These are phyloP conservation scores for Diarsia mendica DNA, from an alignment of 2,888 invertebrate species.

Conservation along the genomic window DNA sequence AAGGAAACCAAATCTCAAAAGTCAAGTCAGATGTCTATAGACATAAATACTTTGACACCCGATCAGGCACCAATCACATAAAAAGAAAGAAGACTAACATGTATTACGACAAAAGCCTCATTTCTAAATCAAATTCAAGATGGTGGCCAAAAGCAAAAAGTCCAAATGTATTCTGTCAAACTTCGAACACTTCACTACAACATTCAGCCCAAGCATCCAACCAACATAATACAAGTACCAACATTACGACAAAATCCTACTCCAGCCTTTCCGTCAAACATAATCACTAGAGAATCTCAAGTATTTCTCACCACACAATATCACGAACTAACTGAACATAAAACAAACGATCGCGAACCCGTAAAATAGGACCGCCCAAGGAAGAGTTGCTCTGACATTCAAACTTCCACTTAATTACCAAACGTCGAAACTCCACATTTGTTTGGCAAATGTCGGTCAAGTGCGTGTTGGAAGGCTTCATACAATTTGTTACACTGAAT, in stretches of 20 bases:
- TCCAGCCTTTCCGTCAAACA: conserved; percentile 16
- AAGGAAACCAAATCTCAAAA: too few relatives aligned
- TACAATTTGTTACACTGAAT: conserved; percentile 56
- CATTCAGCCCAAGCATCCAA: not conserved
- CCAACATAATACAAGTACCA: not conserved
- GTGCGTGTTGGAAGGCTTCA: conserved; percentile 50
- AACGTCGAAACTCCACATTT: conserved; percentile 54
- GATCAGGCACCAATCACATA: not conserved
- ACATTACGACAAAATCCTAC: conserved; percentile 15
- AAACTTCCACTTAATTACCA: conserved; percentile 52
- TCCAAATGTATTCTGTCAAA: conserved; percentile 2
- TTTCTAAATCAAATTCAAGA: conserved; percentile 2
- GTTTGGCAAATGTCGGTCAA: conserved; percentile 49
- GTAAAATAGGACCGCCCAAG: conserved; percentile 42
- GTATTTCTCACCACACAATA: conserved; percentile 34
- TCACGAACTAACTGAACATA: conserved; percentile 45
- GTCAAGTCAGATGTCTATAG: too few relatives aligned
- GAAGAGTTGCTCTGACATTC: conserved; percentile 7
- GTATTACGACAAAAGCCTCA: not conserved
- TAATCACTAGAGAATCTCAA: conserved; percentile 31
- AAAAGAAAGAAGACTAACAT: not conserved
- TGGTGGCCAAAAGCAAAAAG: not conserved
- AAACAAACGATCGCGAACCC: conserved; percentile 43
- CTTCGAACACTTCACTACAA: not conserved
- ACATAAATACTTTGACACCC: too few relatives aligned